These are phyloP conservation scores for Prorops nasuta DNA, from an alignment of 1,140 invertebrate species.

Conservation along the genomic window DNA sequence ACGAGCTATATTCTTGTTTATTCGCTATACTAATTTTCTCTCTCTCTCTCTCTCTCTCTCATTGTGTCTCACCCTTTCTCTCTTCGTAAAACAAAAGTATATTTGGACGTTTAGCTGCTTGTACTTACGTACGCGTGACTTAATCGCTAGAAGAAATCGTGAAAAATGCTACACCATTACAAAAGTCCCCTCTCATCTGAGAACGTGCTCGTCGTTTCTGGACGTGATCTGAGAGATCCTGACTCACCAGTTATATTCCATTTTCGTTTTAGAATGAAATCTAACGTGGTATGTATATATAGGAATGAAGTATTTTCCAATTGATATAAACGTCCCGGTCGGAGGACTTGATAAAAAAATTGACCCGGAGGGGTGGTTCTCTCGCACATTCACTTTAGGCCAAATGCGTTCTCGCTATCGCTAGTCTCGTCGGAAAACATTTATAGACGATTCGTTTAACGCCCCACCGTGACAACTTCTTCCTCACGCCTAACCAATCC, in stretches of 20 bases:
- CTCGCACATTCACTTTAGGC: constrained; percentile 19
- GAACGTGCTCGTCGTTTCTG: no score
- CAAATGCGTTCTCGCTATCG: constrained; percentile 23
- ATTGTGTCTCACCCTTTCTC: not conserved
- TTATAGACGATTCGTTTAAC: no score
- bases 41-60: not conserved
- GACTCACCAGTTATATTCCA: no score
- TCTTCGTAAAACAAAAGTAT: constrained; percentile 9
- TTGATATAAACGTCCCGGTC: constrained; percentile 25
- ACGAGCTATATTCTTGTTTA: not conserved
- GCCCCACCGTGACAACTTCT: not conserved
- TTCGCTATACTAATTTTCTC: no score
- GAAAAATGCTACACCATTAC: constrained; percentile 17
- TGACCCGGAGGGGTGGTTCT: constrained; percentile 43
- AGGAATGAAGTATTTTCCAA: no score
- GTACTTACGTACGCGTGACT: constrained; percentile 13
- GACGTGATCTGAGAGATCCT: no score
- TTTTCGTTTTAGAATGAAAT: no score
- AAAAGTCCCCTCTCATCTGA: no score
- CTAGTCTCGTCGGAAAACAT: no score
- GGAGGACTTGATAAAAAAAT: constrained; percentile 38
- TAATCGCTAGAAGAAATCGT: constrained; percentile 19
- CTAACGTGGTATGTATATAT: no score
- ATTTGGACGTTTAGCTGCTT: constrained; percentile 13
- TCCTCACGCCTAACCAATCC: not conserved